phyloP scores from a whole-genome alignment of 2,113 vertebrate species.

The Phrynosoma blainvillii region DNA sequence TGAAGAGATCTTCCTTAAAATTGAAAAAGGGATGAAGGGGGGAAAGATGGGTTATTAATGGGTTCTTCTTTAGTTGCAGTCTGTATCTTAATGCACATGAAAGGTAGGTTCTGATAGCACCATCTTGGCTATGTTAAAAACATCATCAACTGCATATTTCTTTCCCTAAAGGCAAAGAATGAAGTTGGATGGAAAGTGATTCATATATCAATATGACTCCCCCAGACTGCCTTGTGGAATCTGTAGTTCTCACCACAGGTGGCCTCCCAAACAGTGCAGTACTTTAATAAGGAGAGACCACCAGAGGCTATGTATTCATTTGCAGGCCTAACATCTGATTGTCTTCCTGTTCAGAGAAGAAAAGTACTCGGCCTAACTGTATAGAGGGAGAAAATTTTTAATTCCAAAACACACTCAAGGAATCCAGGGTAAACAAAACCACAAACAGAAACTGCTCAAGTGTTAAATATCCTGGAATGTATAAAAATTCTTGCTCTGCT shows the following conservation, averaged over 20 bases:
- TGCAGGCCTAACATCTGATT: constrained; percentile 10
- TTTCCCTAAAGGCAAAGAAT: constrained; percentile 21
- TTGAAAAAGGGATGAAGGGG: neutral
- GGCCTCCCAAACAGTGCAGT: constrained; percentile 4
- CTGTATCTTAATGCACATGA: neutral
- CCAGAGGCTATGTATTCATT: constrained; percentile 6
- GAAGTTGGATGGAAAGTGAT: constrained; percentile 26
- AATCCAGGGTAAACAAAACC: constrained; percentile 10
- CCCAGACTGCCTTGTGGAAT: constrained; percentile 10
- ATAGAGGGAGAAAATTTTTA: constrained; percentile 3
- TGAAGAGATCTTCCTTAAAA: neutral
- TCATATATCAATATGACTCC: constrained; percentile 16
- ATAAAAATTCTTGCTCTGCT: neutral
- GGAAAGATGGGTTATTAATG: neutral
- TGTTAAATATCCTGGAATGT: neutral
- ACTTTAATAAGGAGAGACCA: constrained; percentile 27
- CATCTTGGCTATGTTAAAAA: neutral
- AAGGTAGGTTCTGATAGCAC: constrained; percentile 2
- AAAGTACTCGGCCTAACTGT: neutral
- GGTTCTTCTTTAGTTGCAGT: neutral
- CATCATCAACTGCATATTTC: constrained; percentile 24
- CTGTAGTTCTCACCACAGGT: constrained; percentile 11
- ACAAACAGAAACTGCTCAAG: neutral
- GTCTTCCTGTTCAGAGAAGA: neutral
- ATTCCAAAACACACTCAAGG: neutral